Evolutionary conservation across 2,797 vertebrate genomes (phyloP), one percentile per base, ranked within the genome.

Genomic region (Lates japonicus): DNA sequence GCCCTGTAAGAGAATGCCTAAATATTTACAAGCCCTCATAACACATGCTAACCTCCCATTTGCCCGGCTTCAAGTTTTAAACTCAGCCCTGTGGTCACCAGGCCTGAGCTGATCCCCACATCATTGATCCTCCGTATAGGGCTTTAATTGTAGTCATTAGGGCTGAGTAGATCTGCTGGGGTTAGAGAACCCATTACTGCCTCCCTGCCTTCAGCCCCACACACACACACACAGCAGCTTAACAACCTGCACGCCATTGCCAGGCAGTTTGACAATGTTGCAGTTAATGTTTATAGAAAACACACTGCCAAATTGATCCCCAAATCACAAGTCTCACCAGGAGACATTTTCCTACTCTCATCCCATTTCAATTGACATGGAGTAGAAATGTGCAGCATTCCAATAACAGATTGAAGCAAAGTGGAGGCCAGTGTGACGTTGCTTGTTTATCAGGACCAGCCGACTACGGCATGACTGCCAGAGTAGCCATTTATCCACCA

Each of bases 111-210:
- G 70, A 79, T 83, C n/a, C 72, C 74, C 71, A 82, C 81, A 76
- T 90, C 91, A 87, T 87, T 70, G 84, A 90, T 92, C 85, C 83
- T 82, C 74, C 10, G 41, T 76, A 71, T 84, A 74, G 66, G 81
- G 82, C 85, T 94, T 91, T 94, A 95, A 95, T 95, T 94, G 94
- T 85, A 84, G 84, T 90, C 90, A 94, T 95, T 94, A 94, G 88
- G n/a, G 84, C 41, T 19, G 84, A 86, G 86, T 87, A 85, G 85
- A 82, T 82, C 80, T 86, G 85, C 90, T 89, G 70, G 84, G 90
- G 86, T 92, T 90, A 71, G 76, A 85, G 88, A 90, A 90, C 82
- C 83, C n/a, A n/a, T 93, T 93, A 92, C 90, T 92, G 67, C 31
- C 52, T 46, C 52, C 33, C 46, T n/a, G n/a, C n/a, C n/a, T n/a